Percentiles rank a stretch among this genome's conserved stretches.
Conservation (phyloP, 2,888 invertebrate genomes). For the Deilephila porcellus region DNA sequence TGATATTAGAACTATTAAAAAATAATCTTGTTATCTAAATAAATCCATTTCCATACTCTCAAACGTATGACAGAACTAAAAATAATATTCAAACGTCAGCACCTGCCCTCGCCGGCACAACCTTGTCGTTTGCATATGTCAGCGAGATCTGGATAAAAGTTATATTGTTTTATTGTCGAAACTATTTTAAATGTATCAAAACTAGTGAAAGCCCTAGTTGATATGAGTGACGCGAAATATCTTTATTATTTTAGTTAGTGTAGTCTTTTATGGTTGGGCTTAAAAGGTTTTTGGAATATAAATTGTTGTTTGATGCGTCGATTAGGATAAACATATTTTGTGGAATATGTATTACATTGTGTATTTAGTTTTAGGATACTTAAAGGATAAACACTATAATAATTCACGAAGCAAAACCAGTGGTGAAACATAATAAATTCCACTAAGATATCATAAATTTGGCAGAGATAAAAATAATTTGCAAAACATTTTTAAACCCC, state of each 20-base stretch:
- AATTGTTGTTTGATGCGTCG: neutral
- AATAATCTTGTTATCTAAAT: no score
- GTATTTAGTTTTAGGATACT: no score
- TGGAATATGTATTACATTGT: no score
- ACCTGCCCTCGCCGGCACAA: conserved; percentile 3
- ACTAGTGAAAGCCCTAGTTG: neutral
- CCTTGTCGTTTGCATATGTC: conserved; percentile 22
- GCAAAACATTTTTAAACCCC: neutral
- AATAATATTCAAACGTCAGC: neutral
- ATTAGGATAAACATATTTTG: neutral
- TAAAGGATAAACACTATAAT: no score
- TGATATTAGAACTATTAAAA: no score
- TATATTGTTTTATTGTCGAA: conserved; percentile 24
- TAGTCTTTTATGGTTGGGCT: neutral
- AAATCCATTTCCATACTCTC: no score
- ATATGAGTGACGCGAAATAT: neutral
- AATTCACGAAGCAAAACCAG: no score
- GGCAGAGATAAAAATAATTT: neutral
- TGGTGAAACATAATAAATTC: no score
- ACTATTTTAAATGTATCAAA: neutral
- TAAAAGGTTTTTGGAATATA: conserved; percentile 1
- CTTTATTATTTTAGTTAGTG: conserved; percentile 16
- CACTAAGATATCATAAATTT: no score
- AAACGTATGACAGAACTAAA: neutral
- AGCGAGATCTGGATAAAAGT: conserved; percentile 3